Base-by-base conservation (phyloP, 2,797 vertebrate species). In the Muscicapa comitata region DNA sequence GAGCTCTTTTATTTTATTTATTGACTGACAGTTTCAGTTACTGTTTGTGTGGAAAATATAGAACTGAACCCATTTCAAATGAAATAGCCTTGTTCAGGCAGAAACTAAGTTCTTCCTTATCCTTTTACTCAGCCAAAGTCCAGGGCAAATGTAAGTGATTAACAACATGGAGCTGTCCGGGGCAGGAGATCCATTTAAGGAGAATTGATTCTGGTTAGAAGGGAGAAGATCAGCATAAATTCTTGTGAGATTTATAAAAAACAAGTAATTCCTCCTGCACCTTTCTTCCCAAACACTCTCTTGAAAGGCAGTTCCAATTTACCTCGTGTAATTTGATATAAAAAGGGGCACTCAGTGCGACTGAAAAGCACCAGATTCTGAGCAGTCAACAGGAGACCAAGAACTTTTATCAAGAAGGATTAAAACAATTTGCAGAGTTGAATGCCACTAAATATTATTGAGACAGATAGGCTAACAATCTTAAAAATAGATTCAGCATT, bases 1-100 rank as follows among this genome's bases (percentile, higher is more conserved):
- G 86, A 79, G 74, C 79, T 96, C 90, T 93, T 90, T 96, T 78
- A 70, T 88, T 95, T 95, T 96, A 62, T 83, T 96, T 94, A 94
- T 88, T 89, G 80, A 93, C 61, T 88, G 48, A 66, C 70, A 71
- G 63, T 86, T 83, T 81, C 78, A 77, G 40, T 95, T 88, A 77
- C 58, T 75, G 26, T 85, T 91, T 77, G 18, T 86, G 67, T 82
- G 17, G 68, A 94, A 95, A 82, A 58, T 57, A 19, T 0, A 77
- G 38, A 20, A 55, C 57, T 86, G 65, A 88, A 87, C 26, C 29
- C 12, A 50, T 40, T 81, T 54, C 67, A 85, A 86, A 59, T 58
- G 24, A 74, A 73, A 68, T 66, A 90, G 13, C 58, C 26, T 61
- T 24, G 45, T 53, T 93, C 50, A 86, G 38, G 48, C 24, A 83